A percentile compares a stretch with the other conserved stretches of the same genome.
These are phyloP conservation scores for Nyctibius bracteatus DNA, from an alignment of 2,113 vertebrate species.

Conservation along the genomic window DNA sequence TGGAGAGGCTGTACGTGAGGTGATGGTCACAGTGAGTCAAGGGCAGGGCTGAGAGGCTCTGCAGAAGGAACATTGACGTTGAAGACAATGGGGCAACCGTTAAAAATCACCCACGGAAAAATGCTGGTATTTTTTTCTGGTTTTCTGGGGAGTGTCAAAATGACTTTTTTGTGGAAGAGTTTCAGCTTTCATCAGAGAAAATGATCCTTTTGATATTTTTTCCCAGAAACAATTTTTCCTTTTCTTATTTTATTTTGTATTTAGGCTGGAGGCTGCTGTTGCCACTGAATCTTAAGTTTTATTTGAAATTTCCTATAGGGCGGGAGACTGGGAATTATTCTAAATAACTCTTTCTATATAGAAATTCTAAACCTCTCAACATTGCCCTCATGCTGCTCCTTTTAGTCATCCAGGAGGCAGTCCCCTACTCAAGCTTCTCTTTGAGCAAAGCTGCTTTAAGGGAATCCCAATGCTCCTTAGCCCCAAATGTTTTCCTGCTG, in stretches of 20 bases:
- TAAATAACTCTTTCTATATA: neutral
- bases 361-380: neutral
- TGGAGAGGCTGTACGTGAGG: rapidly evolving
- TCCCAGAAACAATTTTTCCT: neutral
- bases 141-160: conserved; percentile 9
- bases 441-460: neutral
- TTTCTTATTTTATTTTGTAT: neutral
- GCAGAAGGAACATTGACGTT: neutral
- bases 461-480: neutral
- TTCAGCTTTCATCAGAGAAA: conserved; percentile 1
- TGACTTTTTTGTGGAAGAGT: neutral
- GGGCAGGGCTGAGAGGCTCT: neutral
- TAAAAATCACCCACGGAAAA: neutral
- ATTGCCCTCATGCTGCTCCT: neutral
- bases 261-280: neutral
- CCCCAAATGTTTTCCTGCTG: neutral
- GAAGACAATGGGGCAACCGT: neutral
- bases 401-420: neutral
- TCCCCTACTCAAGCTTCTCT: neutral
- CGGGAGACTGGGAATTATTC: neutral
- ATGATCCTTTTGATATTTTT: neutral
- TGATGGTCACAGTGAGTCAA: neutral
- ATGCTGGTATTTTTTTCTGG: neutral
- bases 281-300: neutral
- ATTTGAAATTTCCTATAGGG: neutral